Percentiles rank a stretch among this genome's conserved stretches.
Conservation (phyloP, 1,140 invertebrate species). For the Helicoverpa armigera region DNA sequence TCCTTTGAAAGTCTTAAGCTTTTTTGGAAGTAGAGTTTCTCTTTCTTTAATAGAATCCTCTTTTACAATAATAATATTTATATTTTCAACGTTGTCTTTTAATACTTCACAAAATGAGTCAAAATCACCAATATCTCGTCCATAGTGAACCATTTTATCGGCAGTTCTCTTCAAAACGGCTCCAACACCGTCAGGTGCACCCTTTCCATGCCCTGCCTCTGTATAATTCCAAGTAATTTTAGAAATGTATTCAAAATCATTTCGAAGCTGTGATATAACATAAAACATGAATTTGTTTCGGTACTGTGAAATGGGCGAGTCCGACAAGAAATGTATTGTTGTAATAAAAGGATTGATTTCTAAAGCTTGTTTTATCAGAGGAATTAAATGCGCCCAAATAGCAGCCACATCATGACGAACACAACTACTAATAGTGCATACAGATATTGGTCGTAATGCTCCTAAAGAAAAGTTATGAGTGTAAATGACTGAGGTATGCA, state of each 20-base stretch:
- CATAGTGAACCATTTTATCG: constrained; percentile 16
- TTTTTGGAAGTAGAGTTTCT: constrained; percentile 1
- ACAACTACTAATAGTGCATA: constrained; percentile 49
- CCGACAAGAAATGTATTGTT: constrained; percentile 54
- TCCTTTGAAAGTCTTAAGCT: not conserved
- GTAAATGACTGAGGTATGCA: constrained; percentile 50
- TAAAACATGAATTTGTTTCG: constrained; percentile 61
- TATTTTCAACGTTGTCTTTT: not conserved
- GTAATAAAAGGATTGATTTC: constrained; percentile 52
- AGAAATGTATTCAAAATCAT: constrained; percentile 38
- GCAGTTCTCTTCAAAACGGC: constrained; percentile 47
- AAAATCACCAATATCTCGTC: constrained; percentile 22
- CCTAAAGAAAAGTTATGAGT: constrained; percentile 49
- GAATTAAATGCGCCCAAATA: constrained; percentile 56
- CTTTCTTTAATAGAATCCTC: not conserved
- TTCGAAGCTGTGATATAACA: constrained; percentile 44
- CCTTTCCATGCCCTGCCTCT: constrained; percentile 49
- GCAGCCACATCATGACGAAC: constrained; percentile 52
- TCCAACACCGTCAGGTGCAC: constrained; percentile 46
- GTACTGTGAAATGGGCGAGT: constrained; percentile 54
- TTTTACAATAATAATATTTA: not conserved
- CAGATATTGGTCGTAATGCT: not conserved
- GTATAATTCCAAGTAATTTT: constrained; percentile 46
- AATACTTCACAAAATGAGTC: not conserved
- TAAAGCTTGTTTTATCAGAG: constrained; percentile 46